Evolutionary conservation across 2,113 vertebrate genomes (phyloP).

Genomic region (Rhabdomys dilectus): DNA sequence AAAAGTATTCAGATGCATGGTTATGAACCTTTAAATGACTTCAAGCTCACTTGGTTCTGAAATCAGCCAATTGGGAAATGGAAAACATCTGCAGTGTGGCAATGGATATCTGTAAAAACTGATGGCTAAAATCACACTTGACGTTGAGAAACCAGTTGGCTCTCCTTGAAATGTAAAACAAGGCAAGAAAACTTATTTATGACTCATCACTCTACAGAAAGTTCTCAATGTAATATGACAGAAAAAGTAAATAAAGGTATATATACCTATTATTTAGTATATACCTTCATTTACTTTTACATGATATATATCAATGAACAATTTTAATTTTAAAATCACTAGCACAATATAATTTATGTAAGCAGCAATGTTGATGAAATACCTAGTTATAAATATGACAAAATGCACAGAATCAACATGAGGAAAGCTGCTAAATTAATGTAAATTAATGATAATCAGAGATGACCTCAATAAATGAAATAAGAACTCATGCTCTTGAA

Average conservation of each 20-base stretch:
- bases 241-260: background rate
- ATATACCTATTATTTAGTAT: no score
- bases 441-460: conserved; percentile 23
- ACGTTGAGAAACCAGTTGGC: background rate
- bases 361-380: background rate
- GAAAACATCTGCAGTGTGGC: background rate
- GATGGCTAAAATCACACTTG: background rate
- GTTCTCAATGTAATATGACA: conserved; percentile 27
- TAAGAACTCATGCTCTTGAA: background rate
- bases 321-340: conserved; percentile 23
- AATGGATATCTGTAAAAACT: background rate
- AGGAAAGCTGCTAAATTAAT: conserved; percentile 19
- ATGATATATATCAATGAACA: background rate
- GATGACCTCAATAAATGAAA: background rate
- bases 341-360: background rate
- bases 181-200: background rate
- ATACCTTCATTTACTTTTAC: no score
- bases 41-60: background rate
- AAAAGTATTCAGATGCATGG: background rate
- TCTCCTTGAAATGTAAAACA: background rate
- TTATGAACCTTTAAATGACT: background rate
- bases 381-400: background rate
- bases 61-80: background rate
- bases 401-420: background rate
- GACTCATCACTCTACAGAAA: background rate